phyloP scores from a whole-genome alignment of 2,113 vertebrate genomes.

The Thamnaconus septentrionalis region DNA sequence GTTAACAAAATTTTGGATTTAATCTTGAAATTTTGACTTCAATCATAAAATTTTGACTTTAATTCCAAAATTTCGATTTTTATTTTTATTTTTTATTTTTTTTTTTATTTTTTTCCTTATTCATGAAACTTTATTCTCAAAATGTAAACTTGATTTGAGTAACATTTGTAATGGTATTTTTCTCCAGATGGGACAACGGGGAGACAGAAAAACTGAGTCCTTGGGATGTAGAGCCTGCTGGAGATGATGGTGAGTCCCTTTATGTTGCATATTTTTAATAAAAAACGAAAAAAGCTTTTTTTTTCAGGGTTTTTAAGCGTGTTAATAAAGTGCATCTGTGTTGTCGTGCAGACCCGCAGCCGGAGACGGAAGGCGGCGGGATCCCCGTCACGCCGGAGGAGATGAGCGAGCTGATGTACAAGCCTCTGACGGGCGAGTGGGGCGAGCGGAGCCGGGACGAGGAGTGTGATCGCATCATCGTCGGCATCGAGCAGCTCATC shows the following conservation, averaged over 20 bases:
- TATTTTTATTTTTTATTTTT: too few relatives aligned
- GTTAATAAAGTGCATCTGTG: conserved; percentile 1
- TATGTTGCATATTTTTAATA: neutral
- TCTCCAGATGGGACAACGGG: conserved; percentile 92
- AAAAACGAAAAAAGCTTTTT: neutral
- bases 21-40: too few relatives aligned
- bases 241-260: conserved; percentile 83
- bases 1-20: too few relatives aligned
- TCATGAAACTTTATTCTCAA: too few relatives aligned
- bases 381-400: conserved; percentile 89
- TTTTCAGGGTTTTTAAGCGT: neutral
- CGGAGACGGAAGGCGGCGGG: conserved; percentile 85
- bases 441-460: conserved; percentile 82
- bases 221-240: conserved; percentile 95
- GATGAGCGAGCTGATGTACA: conserved; percentile 89
- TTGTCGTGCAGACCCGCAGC: conserved; percentile 78
- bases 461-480: conserved; percentile 87
- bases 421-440: conserved; percentile 89
- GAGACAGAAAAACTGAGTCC: conserved; percentile 95
- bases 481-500: conserved; percentile 88
- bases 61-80: too few relatives aligned
- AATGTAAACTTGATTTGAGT: neutral
- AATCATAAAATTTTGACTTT: too few relatives aligned
- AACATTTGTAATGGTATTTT: neutral
- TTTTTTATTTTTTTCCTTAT: too few relatives aligned